These are phyloP conservation scores for Leptopilina drosophilae DNA, from an alignment of 2,888 invertebrate genomes.

Conservation along the genomic window DNA sequence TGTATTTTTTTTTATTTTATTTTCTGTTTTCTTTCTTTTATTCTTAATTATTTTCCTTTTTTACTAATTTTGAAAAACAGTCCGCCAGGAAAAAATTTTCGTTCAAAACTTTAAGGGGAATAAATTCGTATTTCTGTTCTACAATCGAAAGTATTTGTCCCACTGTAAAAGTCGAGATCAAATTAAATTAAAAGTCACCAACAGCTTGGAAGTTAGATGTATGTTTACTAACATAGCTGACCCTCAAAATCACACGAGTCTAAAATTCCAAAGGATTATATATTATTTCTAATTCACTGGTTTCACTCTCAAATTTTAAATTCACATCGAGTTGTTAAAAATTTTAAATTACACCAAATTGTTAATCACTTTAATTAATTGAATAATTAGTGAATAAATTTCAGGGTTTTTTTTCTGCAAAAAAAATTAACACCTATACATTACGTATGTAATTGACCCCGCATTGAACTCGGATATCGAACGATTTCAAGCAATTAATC, in stretches of 20 bases:
- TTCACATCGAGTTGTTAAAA: constrained; percentile 43
- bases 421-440: constrained; percentile 49
- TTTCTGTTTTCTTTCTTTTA: no score
- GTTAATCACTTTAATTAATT: constrained; percentile 26
- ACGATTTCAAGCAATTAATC: constrained; percentile 18
- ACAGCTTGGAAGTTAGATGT: constrained; percentile 11
- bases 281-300: neutral
- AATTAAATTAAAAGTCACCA: constrained; percentile 28
- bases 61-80: no score
- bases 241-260: constrained; percentile 13
- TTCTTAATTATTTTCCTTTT: no score
- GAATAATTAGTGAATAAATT: neutral
- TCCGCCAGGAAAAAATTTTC: no score
- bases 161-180: constrained; percentile 23
- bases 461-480: constrained; percentile 44
- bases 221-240: constrained; percentile 32
- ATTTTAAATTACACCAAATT: constrained; percentile 51
- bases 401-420: constrained; percentile 20
- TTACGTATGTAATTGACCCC: constrained; percentile 58
- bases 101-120: no score
- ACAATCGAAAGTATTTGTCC: neutral
- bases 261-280: constrained; percentile 11
- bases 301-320: constrained; percentile 39
- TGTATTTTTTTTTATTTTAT: no score
- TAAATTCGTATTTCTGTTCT: neutral